A percentile compares a stretch with the other conserved stretches of the same genome.
These are phyloP conservation scores for Psittacula derbiana DNA, from an alignment of 2,797 vertebrate genomes.

Conservation along the genomic window DNA sequence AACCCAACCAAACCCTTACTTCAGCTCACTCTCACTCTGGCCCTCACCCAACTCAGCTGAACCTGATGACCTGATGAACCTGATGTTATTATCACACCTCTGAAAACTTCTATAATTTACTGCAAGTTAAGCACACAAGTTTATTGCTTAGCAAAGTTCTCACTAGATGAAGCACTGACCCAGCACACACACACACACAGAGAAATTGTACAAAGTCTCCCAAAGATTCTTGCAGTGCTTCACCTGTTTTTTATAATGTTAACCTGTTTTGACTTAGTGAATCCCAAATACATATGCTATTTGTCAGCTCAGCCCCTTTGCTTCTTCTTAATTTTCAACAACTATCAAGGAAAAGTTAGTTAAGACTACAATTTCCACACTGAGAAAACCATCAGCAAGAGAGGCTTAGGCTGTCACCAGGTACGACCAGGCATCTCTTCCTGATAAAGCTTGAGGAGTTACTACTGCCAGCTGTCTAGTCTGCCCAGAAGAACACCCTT, in stretches of 20 bases:
- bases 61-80: not conserved
- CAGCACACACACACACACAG: not conserved
- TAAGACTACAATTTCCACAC: not conserved
- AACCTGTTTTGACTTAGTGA: not conserved
- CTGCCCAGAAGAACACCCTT: not conserved
- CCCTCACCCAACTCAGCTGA: not conserved
- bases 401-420: not conserved
- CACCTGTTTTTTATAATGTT: not conserved
- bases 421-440: rapidly evolving
- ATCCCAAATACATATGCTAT: not conserved
- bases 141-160: not conserved
- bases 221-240: not conserved
- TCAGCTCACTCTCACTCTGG: not conserved
- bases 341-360: not conserved
- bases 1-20: not conserved
- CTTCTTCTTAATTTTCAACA: not conserved
- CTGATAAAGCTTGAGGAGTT: not conserved
- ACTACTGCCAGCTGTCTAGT: not conserved
- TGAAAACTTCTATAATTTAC: not conserved
- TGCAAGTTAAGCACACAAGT: not conserved
- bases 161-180: not conserved
- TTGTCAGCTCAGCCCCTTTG: not conserved
- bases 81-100: not conserved
- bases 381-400: not conserved
- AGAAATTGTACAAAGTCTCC: not conserved